Evolutionary conservation across 2,113 vertebrate species (phyloP), one percentile per base, ranked within the genome.

Genomic region (Tiliqua scincoides): DNA sequence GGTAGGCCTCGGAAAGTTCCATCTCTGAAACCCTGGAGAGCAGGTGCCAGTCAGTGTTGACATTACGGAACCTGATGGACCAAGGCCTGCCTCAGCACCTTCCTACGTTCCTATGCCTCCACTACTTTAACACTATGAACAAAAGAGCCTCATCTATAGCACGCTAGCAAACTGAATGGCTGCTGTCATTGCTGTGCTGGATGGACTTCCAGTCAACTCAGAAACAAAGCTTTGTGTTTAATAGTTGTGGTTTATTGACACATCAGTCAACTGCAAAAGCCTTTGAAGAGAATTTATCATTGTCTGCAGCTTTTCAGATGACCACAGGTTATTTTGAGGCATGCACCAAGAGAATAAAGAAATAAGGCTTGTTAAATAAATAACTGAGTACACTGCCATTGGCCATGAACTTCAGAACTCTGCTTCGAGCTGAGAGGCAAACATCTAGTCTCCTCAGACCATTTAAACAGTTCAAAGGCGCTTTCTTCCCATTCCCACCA

Each of bases 381-480:
- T 23, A 61, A 32, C 27, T 9, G 54, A 52, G 32, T 9, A 62
- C 74, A 63, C 3, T 57, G 62, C 18, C 40, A 14, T 20, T 20
- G 25, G 15, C 59, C 77, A 65, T 65, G n/a, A 30, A 57, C 59
- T 59, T 27, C n/a, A 21, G 65, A 5, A 73, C 78, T 12, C 25
- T 0, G 71, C 6, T 43, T 68, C 43, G 40, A 48, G 20, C 59
- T 2, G 71, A 80, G 43, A 25, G 84, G 57, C 54, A 17, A 43
- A 0, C 73, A 59, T 90, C 32, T 18, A n/a, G 61, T 32, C 76
- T 75, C 88, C 65, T 72, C 37, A 59, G 63, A 76, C 72, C 79
- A 83, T 93, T 93, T 82, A 81, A 87, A 84, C 43, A 89, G 72
- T 91, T 80, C 71, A 87, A 91, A 92, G 27, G 62, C 5, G 25